Percentiles rank a stretch among this genome's conserved stretches.
These are phyloP conservation scores for Diploscapter pachys DNA, from an alignment of 1,140 invertebrate species.

Conservation along the genomic window DNA sequence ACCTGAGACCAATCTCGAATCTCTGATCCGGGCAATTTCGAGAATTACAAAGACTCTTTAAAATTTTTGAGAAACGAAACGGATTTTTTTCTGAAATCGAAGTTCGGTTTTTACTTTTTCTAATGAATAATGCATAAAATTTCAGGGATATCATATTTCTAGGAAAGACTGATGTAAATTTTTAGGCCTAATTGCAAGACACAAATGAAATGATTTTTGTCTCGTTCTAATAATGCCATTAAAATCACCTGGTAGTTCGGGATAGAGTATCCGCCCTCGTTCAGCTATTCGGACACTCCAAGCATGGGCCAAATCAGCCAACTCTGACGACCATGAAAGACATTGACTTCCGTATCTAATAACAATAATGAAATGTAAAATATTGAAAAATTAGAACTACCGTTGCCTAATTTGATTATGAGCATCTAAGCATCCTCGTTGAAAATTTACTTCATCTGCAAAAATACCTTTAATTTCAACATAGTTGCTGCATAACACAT, in stretches of 20 bases:
- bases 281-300: constrained; percentile 58
- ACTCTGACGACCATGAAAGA: constrained; percentile 36
- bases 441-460: constrained; percentile 52
- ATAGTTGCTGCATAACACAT: constrained; percentile 21
- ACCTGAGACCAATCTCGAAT: no score
- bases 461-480: constrained; percentile 8
- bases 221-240: no score
- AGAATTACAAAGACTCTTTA: constrained; percentile 19
- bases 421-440: constrained; percentile 56
- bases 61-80: neutral
- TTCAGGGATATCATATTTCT: no score
- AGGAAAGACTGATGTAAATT: no score
- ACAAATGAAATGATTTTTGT: no score
- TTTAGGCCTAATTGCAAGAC: no score
- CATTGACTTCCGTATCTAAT: constrained; percentile 23
- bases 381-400: constrained; percentile 18
- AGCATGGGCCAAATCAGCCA: constrained; percentile 56
- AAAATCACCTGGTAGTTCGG: constrained; percentile 49
- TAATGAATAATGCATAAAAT: constrained; percentile 22
- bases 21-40: neutral
- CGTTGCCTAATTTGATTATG: constrained; percentile 51
- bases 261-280: constrained; percentile 54
- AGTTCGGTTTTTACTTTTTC: constrained; percentile 3
- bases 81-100: no score
- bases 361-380: no score